Percentiles rank a stretch among this genome's conserved stretches.
phyloP scores from a whole-genome alignment of 2,888 invertebrate species.

The Chalcosyrphus nemorum region DNA sequence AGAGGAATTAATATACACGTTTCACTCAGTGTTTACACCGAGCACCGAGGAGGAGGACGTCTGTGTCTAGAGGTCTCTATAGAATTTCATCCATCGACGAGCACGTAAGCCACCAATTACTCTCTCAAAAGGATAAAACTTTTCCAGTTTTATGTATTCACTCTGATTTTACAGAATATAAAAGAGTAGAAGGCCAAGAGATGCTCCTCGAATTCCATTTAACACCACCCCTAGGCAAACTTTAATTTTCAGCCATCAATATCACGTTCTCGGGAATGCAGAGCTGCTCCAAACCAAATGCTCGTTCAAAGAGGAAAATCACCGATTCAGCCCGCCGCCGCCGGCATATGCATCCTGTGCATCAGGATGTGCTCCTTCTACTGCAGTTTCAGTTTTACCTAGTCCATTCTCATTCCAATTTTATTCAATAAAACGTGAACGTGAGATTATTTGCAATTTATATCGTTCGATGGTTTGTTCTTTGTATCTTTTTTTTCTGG shows the following conservation, averaged over 20 bases:
- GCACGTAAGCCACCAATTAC: conserved; percentile 23
- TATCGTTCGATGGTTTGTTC: conserved; percentile 40
- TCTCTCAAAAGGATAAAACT: conserved; percentile 31
- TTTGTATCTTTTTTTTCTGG: conserved; percentile 28
- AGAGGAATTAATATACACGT: conserved; percentile 35
- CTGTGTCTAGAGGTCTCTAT: neutral
- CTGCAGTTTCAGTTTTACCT: conserved; percentile 11
- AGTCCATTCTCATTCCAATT: conserved; percentile 33
- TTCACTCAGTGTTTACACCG: conserved; percentile 11
- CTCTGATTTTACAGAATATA: conserved; percentile 20
- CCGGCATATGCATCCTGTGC: conserved; percentile 28
- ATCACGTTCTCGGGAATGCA: conserved; percentile 38
- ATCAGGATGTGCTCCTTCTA: too few relatives aligned
- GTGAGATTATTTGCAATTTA: conserved; percentile 60
- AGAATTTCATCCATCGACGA: neutral
- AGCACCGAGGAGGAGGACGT: neutral
- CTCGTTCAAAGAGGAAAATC: conserved; percentile 22
- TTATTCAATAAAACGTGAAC: conserved; percentile 55
- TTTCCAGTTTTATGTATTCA: conserved; percentile 21
- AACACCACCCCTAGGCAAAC: conserved; percentile 2
- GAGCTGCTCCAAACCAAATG: neutral
- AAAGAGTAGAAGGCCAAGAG: neutral
- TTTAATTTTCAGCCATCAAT: conserved; percentile 38
- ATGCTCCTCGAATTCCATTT: neutral
- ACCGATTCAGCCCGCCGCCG: conserved; percentile 12